Base-by-base conservation (phyloP, 1,140 invertebrate genomes). In the Drosophila arawakana region DNA sequence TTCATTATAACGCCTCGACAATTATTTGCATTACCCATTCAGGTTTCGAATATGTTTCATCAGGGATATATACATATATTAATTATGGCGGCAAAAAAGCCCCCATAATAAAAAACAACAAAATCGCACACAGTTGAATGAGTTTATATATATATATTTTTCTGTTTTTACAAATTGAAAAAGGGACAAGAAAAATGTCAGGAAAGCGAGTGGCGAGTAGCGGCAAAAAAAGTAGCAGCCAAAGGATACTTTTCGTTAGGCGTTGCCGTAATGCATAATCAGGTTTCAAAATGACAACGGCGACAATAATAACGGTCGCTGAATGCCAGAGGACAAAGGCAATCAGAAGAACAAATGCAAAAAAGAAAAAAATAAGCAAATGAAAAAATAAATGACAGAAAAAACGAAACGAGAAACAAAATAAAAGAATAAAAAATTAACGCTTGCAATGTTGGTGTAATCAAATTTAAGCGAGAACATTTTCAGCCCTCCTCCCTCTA, bases 231-330 rank as follows among this genome's bases (percentile, higher is more conserved):
- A 30, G 3, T 3, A 30, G 25, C 63, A 54, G 67, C 75, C 81
- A 49, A 73, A 61, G 82, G 68, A 79, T 75, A 79, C 62, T 25
- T 82, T 37, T 72, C 49, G 61, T 71, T 66, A 34, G 54, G 49
- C 41, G 15, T 69, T 61, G 67, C 57, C 52, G 58, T 63, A 74
- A 71, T 72, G 67, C 81, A 79, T 88, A 88, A 89, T 88, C 83
- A 89, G 80, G 73, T 88, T 88, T 74, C 80, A 74, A 77, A 88
- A 88, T 88, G 84, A 80, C 80, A 86, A 85, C 52, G 57, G 67
- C 47, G 57, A 63, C 58, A 69, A 69, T 71, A 68, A 85, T 61
- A 86, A 86, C 60, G 82, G 55, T 66, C 72, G 69, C 80, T 67
- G 83, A 83, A 73, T 66, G 76, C 81, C 78, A 76, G 43, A 47